Percentiles rank a stretch among this genome's conserved stretches.
Evolutionary conservation across 2,888 invertebrate species (phyloP).

Genomic region (Drosophila affinis): DNA sequence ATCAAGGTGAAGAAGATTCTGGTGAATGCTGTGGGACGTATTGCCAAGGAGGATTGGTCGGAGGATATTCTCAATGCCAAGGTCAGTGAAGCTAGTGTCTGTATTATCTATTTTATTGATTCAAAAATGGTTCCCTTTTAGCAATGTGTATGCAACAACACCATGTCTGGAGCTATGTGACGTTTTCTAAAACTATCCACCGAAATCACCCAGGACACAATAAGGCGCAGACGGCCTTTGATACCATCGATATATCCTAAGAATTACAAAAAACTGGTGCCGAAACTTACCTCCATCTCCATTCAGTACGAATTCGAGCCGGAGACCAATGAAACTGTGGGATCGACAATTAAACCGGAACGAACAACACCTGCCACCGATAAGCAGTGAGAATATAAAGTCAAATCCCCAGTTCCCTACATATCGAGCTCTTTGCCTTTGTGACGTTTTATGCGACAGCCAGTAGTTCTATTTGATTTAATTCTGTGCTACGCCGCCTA

Average conservation of each 20-base stretch:
- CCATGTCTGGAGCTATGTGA: slow-evolving; percentile 80
- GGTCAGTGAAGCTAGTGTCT: slow-evolving; percentile 83
- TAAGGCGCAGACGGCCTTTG: slow-evolving; percentile 57
- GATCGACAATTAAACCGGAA: slow-evolving; percentile 33
- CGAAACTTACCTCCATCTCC: slow-evolving; percentile 70
- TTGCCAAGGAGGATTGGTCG: slow-evolving; percentile 90
- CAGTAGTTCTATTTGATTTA: too few relatives aligned
- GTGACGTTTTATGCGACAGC: neutral
- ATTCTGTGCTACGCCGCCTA: neutral
- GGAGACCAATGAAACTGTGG: slow-evolving; percentile 11
- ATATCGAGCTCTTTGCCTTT: neutral
- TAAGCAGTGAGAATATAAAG: slow-evolving; percentile 26
- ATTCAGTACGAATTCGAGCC: slow-evolving; percentile 71
- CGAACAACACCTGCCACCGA: slow-evolving; percentile 23
- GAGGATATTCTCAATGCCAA: slow-evolving; percentile 87
- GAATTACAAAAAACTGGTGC: slow-evolving; percentile 47
- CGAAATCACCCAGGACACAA: slow-evolving; percentile 71
- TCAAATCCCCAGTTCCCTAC: slow-evolving; percentile 1
- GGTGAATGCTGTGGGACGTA: slow-evolving; percentile 88
- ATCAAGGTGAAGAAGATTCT: slow-evolving; percentile 90
- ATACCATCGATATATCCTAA: slow-evolving; percentile 34
- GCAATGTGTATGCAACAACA: slow-evolving; percentile 81
- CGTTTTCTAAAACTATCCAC: slow-evolving; percentile 75
- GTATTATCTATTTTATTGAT: neutral
- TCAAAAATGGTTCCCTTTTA: slow-evolving; percentile 14